phyloP scores from a whole-genome alignment of 2,888 invertebrate species.

The Tribolium freemani region DNA sequence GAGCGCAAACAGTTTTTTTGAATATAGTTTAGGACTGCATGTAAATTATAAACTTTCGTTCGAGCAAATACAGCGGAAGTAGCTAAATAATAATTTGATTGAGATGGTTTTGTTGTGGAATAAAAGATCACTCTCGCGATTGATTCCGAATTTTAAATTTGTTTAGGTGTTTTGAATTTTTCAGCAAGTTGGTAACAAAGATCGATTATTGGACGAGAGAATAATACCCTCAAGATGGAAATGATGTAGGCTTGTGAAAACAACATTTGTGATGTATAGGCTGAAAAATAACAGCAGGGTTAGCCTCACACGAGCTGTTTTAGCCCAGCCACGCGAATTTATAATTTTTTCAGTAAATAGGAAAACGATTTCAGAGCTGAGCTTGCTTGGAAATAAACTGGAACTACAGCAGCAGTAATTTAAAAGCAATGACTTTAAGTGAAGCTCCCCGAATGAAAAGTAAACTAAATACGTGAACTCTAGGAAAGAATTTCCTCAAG shows the following conservation, averaged over 20 bases:
- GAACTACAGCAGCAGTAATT: not conserved
- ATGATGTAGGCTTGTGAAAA: not conserved
- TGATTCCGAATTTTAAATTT: conserved; percentile 5
- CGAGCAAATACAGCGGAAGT: not conserved
- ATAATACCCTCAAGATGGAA: not conserved
- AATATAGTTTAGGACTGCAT: not conserved
- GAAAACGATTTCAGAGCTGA: too few relatives aligned
- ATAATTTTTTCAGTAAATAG: too few relatives aligned
- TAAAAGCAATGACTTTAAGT: conserved; percentile 9
- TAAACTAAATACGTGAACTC: not conserved
- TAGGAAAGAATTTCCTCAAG: too few relatives aligned
- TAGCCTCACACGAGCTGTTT: not conserved
- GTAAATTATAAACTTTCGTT: conserved; percentile 3
- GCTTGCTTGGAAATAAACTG: too few relatives aligned
- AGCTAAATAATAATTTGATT: conserved; percentile 11
- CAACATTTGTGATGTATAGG: not conserved
- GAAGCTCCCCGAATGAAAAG: not conserved
- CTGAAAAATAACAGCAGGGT: not conserved
- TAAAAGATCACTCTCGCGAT: not conserved
- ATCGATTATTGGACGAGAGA: conserved; percentile 13
- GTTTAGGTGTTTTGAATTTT: conserved; percentile 16
- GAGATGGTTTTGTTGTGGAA: not conserved
- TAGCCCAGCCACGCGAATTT: too few relatives aligned
- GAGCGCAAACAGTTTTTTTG: conserved; percentile 7
- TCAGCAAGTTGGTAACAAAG: conserved; percentile 5